Evolutionary conservation across 2,113 vertebrate genomes (phyloP).

Genomic region (Cyprinus carpio): DNA sequence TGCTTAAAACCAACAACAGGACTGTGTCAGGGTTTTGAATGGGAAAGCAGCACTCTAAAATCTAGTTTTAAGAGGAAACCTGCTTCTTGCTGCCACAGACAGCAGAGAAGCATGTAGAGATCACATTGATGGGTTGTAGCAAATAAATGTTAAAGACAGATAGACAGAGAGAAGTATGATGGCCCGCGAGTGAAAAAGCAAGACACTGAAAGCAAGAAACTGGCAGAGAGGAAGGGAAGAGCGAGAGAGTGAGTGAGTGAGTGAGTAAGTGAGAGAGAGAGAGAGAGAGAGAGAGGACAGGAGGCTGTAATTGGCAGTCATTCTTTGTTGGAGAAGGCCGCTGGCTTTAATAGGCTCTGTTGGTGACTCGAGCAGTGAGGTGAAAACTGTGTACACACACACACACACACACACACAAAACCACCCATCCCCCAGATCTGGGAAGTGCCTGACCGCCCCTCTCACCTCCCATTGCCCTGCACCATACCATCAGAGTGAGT

Average conservation of each 20-base stretch:
- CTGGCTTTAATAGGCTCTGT: slow-evolving; percentile 64
- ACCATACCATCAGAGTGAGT: slow-evolving; percentile 19
- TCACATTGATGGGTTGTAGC: slow-evolving; percentile 21
- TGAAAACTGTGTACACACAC: slow-evolving; percentile 55
- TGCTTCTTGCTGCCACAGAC: slow-evolving; percentile 8
- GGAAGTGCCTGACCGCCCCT: slow-evolving; percentile 56
- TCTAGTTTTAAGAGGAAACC: neutral
- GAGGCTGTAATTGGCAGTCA: slow-evolving; percentile 63
- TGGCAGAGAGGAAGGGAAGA: slow-evolving; percentile 14
- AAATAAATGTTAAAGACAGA: slow-evolving; percentile 38
- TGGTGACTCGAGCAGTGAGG: slow-evolving; percentile 61
- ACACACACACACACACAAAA: slow-evolving; percentile 52
- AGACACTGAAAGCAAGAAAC: slow-evolving; percentile 10
- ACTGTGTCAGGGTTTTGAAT: neutral
- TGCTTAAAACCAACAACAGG: neutral
- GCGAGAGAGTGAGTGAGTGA: slow-evolving; percentile 12
- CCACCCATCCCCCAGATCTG: slow-evolving; percentile 55
- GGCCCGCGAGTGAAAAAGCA: neutral
- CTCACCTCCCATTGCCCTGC: slow-evolving; percentile 50
- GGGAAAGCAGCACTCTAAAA: neutral
- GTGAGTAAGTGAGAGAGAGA: slow-evolving; percentile 25
- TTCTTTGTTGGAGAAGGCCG: slow-evolving; percentile 63
- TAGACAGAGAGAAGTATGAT: slow-evolving; percentile 26
- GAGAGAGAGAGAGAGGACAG: slow-evolving; percentile 54
- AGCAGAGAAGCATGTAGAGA: slow-evolving; percentile 25